Evolutionary conservation across 1,140 invertebrate species (phyloP), one percentile per base, ranked within the genome.

Genomic region (Papilio aristodemus): DNA sequence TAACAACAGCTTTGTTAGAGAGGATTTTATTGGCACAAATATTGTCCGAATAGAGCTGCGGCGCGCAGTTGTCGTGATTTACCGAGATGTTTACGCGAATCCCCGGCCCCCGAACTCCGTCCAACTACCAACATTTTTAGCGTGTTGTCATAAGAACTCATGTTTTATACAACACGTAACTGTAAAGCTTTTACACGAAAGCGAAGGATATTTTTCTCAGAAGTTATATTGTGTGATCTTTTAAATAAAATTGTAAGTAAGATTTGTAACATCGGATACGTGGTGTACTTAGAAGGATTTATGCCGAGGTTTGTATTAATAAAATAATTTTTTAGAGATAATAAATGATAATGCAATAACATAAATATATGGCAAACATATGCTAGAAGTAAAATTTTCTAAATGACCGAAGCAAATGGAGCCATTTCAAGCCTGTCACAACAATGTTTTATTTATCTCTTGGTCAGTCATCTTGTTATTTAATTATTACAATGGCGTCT

Each of bases 11-110:
- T 86, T 87, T 88, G 84, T 88, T 83, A 82, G 77, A 75, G 81
- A 81, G 76, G 78, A 83, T 88, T 87, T 86, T 90, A 89, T 88
- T 90, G 86, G 81, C 85, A 86, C 82, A 89, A 89, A 88, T 87
- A 90, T 86, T 86, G 84, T 84, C 77, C 78, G 84, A 86, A 85
- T 81, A 75, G 77, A 80, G 80, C 75, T 82, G 80, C 77, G 81
- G 79, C 79, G 78, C 78, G 77, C 73, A 80, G 75, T 84, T 77
- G 74, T 78, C 72, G 81, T 87, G 86, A 90, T 90, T 90, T 90
- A 90, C 81, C 72, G 86, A 79, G 75, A 81, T 89, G 85, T 90
- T 88, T 90, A 88, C 87, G 78, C 75, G 78, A 77, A 78, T 68
- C 74, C 77, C 77, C 77, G 78, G 77, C 81, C 73, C 78, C 81